Percentiles rank a stretch among this genome's conserved stretches.
phyloP scores from a whole-genome alignment of 2,888 invertebrate species.

The Lamellibrachia columna region DNA sequence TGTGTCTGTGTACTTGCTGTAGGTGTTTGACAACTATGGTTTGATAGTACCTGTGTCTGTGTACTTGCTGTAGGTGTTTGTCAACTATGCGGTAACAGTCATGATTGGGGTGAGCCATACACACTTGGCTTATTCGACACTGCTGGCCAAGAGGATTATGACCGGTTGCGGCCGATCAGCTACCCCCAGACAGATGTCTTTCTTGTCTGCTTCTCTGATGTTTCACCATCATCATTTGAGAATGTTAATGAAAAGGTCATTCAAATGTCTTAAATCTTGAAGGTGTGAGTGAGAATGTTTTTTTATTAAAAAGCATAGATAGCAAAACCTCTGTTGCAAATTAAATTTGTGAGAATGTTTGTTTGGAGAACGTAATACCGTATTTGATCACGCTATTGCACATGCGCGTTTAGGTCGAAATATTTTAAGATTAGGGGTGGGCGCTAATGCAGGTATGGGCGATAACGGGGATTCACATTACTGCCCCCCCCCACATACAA shows the following conservation, averaged over 20 bases:
- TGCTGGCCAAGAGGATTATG: constrained; percentile 93
- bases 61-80: constrained; percentile 77
- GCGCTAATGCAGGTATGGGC: too few species aligned
- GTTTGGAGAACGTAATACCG: too few species aligned
- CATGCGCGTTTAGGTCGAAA: too few species aligned
- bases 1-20: too few species aligned
- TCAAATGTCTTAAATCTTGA: background rate
- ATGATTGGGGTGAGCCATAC: constrained; percentile 99
- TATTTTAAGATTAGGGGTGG: too few species aligned
- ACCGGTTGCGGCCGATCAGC: constrained; percentile 92
- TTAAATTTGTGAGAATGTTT: too few species aligned
- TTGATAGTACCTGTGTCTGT: background rate
- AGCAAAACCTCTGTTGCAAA: too few species aligned
- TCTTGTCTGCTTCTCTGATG: constrained; percentile 98
- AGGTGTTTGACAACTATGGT: background rate
- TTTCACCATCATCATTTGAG: constrained; percentile 98
- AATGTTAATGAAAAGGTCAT: constrained; percentile 97
- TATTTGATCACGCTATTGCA: too few species aligned
- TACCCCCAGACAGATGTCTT: constrained; percentile 99
- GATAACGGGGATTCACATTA: too few species aligned
- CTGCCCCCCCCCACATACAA: too few species aligned
- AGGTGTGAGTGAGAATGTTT: background rate
- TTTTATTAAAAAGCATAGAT: too few species aligned
- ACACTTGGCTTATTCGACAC: constrained; percentile 99
- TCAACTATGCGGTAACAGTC: constrained; percentile 98